Conservation (phyloP, 2,888 invertebrate species). For the Agonopterix subpropinquella region DNA sequence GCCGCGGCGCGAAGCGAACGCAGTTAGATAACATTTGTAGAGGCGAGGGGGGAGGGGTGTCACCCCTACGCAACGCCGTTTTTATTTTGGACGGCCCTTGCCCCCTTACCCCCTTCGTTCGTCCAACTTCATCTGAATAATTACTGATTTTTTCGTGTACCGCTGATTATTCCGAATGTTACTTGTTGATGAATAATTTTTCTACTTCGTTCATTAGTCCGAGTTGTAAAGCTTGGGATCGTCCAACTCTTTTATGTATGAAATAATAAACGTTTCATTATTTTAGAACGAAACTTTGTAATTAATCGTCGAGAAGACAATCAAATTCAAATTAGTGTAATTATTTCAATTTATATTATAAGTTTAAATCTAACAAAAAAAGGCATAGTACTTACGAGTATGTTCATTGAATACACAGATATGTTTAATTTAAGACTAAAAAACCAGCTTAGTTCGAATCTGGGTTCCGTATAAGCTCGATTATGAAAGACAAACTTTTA, state of each 20-base stretch:
- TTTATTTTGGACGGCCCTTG: constrained; percentile 74
- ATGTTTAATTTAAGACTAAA: too few species aligned
- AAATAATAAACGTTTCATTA: too few species aligned
- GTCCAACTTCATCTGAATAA: constrained; percentile 77
- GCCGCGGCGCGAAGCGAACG: constrained; percentile 53
- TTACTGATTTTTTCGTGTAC: constrained; percentile 76
- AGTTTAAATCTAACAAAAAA: background rate
- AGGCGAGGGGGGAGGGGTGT: constrained; percentile 61
- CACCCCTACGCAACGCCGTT: constrained; percentile 75
- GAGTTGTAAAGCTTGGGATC: constrained; percentile 11
- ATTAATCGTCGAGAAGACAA: too few species aligned
- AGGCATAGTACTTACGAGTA: too few species aligned
- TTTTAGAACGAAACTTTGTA: too few species aligned
- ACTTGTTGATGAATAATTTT: constrained; percentile 70
- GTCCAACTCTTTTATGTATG: background rate
- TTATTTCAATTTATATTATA: background rate
- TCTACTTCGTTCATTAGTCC: constrained; percentile 62
- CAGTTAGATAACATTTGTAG: constrained; percentile 75
- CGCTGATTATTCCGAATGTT: constrained; percentile 76
- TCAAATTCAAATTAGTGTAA: background rate
- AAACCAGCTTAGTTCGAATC: too few species aligned
- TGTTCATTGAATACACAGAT: too few species aligned
- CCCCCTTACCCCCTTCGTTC: constrained; percentile 71
- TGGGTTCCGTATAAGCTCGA: too few species aligned
- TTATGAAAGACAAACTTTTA: too few species aligned